Evolutionary conservation across 2,888 invertebrate genomes (phyloP), one percentile per base, ranked within the genome.

Genomic region (Scotopteryx bipunctaria): DNA sequence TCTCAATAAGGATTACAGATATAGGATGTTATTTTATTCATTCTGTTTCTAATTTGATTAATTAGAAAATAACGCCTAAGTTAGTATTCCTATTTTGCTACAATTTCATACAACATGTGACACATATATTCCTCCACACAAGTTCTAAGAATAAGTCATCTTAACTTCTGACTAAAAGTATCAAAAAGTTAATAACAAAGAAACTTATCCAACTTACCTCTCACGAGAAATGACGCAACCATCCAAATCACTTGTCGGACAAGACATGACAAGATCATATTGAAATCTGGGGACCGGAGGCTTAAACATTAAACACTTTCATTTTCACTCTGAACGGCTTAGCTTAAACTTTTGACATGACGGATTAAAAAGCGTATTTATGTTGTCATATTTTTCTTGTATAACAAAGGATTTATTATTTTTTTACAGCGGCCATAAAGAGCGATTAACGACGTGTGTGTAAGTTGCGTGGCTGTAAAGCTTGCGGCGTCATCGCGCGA

Each of bases 361-460:
- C 2, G 8, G 17, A 5, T 41, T 48, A 19, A 29, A 35, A 35
- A 42, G 19, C 5, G 6, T 43, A 32, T 32, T 23, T 40, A 29
- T 35, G 23, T 27, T 27, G 29, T n/a, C 23, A 50, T 43, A 19
- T 32, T 43, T 21, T 56, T 35, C 36, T 37, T 32, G 47, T 45
- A 49, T 48, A 44, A 46, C 43, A 50, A 54, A 54, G 53, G 54
- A 38, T 57, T 58, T 51, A 54, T 59, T 62, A 68, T 68, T 40
- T 67, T 73, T 84, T 84, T 80, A 82, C 66, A 67, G 64, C 72
- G 69, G 75, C 67, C 74, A 71, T 83, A 81, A 85, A 88, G 76
- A 67, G 67, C 69, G 71, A 59, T 84, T 82, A 81, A 81, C 75
- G 81, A 66, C 69, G 74, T 76, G 80, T 68, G 67, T 63, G 61